These are phyloP conservation scores for Anguilla pacifica DNA, from an alignment of 2,797 vertebrate species.

Conservation along the genomic window DNA sequence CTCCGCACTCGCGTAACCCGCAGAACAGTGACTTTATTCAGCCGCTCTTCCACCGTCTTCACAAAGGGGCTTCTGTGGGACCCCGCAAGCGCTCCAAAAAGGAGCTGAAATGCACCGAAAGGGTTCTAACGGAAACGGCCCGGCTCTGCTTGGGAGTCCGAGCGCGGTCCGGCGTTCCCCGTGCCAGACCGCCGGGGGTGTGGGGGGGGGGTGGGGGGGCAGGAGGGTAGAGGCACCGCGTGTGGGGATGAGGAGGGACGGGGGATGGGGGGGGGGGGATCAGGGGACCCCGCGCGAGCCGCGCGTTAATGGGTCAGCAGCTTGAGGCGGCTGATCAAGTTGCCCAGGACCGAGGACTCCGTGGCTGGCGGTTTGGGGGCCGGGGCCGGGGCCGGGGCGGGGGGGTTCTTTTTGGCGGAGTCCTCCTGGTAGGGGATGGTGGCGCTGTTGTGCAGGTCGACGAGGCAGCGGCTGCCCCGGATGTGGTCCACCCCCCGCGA, in stretches of 20 bases:
- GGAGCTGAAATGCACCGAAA: background rate
- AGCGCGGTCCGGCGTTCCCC: background rate
- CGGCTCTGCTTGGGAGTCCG: background rate
- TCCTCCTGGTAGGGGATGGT: slow-evolving; percentile 88
- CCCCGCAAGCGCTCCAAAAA: background rate
- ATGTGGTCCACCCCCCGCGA: slow-evolving; percentile 87
- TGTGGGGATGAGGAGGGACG: background rate
- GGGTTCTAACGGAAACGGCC: background rate
- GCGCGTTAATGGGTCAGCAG: slow-evolving; percentile 83
- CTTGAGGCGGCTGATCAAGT: slow-evolving; percentile 85
- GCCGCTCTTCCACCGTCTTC: slow-evolving; percentile 1
- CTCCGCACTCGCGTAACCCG: background rate
- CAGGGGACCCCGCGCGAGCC: background rate
- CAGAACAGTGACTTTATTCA: background rate
- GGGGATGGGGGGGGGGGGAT: background rate
- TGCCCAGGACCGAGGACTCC: slow-evolving; percentile 79
- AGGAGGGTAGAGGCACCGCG: slow-evolving; percentile 64
- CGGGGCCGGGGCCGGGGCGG: slow-evolving; percentile 51
- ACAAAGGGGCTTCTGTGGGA: slow-evolving; percentile 6
- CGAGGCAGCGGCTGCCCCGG: slow-evolving; percentile 82
- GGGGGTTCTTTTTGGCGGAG: slow-evolving; percentile 66
- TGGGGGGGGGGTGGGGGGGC: background rate
- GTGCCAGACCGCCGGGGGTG: slow-evolving; percentile 24
- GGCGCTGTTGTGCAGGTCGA: slow-evolving; percentile 85
- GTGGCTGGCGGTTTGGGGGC: slow-evolving; percentile 68